These are phyloP conservation scores for Macroramphosus scolopax DNA, from an alignment of 2,797 vertebrate species.

Conservation along the genomic window DNA sequence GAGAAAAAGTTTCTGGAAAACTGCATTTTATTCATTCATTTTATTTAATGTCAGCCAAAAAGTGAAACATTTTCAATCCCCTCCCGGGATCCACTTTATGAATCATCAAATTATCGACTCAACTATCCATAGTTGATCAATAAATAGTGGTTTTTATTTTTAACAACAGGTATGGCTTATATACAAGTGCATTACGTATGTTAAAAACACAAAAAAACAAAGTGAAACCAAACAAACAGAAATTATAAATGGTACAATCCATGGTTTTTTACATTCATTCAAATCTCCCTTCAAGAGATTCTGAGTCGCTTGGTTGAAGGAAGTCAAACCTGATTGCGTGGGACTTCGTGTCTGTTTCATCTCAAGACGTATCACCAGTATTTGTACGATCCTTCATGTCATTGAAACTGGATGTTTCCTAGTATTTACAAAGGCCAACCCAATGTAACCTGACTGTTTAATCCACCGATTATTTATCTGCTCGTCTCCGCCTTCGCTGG, in stretches of 20 bases:
- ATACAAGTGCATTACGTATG: constrained; percentile 78
- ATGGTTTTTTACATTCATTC: constrained; percentile 75
- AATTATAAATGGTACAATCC: constrained; percentile 71
- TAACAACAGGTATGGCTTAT: constrained; percentile 82
- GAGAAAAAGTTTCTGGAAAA: too few relatives aligned
- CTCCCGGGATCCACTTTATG: too few relatives aligned
- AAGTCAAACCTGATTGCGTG: constrained; percentile 64
- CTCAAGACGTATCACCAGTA: constrained; percentile 34
- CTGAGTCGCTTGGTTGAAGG: constrained; percentile 46
- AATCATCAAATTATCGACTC: constrained; percentile 32
- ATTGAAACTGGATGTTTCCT: too few relatives aligned
- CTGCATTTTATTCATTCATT: too few relatives aligned
- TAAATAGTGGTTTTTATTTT: constrained; percentile 84
- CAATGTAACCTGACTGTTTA: too few relatives aligned
- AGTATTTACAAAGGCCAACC: too few relatives aligned
- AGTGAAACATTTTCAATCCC: too few relatives aligned
- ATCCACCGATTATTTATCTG: too few relatives aligned
- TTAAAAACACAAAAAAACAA: too few relatives aligned
- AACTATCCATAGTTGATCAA: constrained; percentile 61
- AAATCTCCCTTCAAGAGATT: constrained; percentile 56
- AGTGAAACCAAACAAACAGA: constrained; percentile 61
- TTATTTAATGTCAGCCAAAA: too few relatives aligned
- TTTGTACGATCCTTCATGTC: constrained; percentile 38
- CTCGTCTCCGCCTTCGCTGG: too few relatives aligned
- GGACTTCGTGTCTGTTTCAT: constrained; percentile 40